Evolutionary conservation across 2,888 invertebrate genomes (phyloP), one percentile per base, ranked within the genome.

Genomic region (Amiota minor): DNA sequence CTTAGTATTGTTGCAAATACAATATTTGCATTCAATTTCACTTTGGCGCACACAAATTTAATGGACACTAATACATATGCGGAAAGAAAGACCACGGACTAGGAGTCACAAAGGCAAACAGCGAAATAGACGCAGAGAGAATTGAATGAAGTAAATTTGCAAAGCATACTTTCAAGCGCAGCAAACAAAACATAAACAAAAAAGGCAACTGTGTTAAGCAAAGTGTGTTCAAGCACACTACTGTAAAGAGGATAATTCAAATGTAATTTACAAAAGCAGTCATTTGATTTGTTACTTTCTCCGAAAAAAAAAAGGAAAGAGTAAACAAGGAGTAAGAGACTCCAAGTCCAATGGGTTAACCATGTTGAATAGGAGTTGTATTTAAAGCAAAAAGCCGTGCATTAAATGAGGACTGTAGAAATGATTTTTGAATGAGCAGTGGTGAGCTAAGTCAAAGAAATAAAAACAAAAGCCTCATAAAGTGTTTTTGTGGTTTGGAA

Each of bases 241-340:
- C 14, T n/a, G 10, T 61, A 23, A 67, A 67, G 50, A 18, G 80
- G 84, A 83, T 83, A 85, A 83, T 85, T 83, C 83, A 83, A 83
- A 83, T 85, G 85, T 83, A 83, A 83, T 83, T 83, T 83, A 84
- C 85, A 83, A 84, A 83, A 85, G 85, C 80, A 80, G 85, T 85
- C 82, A 80, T 82, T 84, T 83, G 83, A 85, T 85, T 83, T 85
- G 83, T 81, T 85, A 77, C 85, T 45, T 46, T 64, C 79, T 76
- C 73, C 78, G 75, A 78, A 71, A 23, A 65, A 62, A 35, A 35
- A 35, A 35, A n/a, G n/a, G 35, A 8, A 35, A 35, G 2, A 35
- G 35, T 6, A 35, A 35, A 35, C 2, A 4, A 23, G 23, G 23
- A 35, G 4, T 35, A 35, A 35, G 3, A 23, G 23, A 23, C 23